Evolutionary conservation across 2,888 invertebrate genomes (phyloP), one percentile per base, ranked within the genome.

Genomic region (Epicampocera succincta): DNA sequence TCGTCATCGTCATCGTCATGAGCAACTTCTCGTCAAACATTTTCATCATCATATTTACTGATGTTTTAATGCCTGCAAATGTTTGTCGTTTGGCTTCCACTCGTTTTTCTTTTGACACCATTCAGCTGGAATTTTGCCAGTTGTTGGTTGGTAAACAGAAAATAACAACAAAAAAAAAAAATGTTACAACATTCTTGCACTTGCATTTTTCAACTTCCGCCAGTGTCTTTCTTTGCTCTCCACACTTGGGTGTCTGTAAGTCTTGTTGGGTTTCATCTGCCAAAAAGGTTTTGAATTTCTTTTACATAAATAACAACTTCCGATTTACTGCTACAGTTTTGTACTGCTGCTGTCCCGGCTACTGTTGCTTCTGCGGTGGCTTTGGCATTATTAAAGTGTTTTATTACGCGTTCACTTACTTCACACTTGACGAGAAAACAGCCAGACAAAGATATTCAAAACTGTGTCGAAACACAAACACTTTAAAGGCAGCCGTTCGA

Each of bases 201-300:
- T 72, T 72, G 12, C 40, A 17, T 72, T 72, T 60, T 60, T 42
- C 8, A 71, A 15, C 60, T 72, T 72, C 72, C 61, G 61, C 13
- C 48, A 42, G 2, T 5, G 0, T 3, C 9, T 25, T 0, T 9
- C 1, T 29, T 44, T 19, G 6, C 2, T 46, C 12, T 5, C 40
- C 13, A 17, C 33, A 33, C 33, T n/a, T 33, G 33, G 3, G 33
- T 54, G 29, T 68, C 13, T 54, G 66, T 54, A 25, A 42, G 42
- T 44, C 29, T 44, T 44, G 12, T 21, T 40, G 19, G 54, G 13
- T 68, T 54, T 42, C 66, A 13, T 40, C 25, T 21, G n/a, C 3
- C 15, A 17, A 66, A 52, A 54, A 44, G 68, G 42, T 68, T 68
- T 66, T 21, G 15, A 54, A 15, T 69, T 69, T 69, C 52, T 52